Evolutionary conservation across 2,888 invertebrate species (phyloP), one percentile per base, ranked within the genome.

Genomic region (Leucophenga montana): DNA sequence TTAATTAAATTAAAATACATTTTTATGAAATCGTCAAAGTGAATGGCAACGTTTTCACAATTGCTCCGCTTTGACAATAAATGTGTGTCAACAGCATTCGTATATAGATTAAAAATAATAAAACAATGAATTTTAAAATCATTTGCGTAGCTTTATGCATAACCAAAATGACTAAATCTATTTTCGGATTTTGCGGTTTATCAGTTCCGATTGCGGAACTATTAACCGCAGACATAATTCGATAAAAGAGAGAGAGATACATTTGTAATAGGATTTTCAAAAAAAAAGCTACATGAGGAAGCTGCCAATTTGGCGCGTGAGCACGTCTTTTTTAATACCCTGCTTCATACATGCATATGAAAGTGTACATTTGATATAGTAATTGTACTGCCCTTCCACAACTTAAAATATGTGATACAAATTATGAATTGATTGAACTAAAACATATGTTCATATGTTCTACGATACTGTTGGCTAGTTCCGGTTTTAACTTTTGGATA

Each of bases 21-120:
- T 39, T 39, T 39, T 39, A 39, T 39, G 9, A 39, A 39, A 39
- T 39, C 11, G 3, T 9, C 18, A 61, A 61, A 61, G 39, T 61
- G 39, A 61, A 61, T 61, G 61, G 39, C 61, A 61, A 61, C 39
- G 18, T 39, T 39, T 33, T 9, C 39, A 18, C 44, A 44, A 39
- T 61, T 61, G 39, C 11, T 39, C 39, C 39, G 9, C 39, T 39
- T 39, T 39, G 39, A 39, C 39, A 39, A 11, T 39, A 39, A 39
- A 39, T 11, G 11, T 39, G 39, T 61, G 61, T 61, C 39, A 61
- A 39, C 16, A 39, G 33, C n/a, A 18, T 1, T 16, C 18, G 20
- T n/a, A 18, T n/a, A 18, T 53, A 11, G 20, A n/a, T 53, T 18
- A 2, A 18, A n/a, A 18, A 16, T 9, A 18, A 53, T n/a, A 8